Evolutionary conservation across 2,888 invertebrate species (phyloP), one percentile per base, ranked within the genome.

Genomic region (Acanthococcus lagerstroemiae): DNA sequence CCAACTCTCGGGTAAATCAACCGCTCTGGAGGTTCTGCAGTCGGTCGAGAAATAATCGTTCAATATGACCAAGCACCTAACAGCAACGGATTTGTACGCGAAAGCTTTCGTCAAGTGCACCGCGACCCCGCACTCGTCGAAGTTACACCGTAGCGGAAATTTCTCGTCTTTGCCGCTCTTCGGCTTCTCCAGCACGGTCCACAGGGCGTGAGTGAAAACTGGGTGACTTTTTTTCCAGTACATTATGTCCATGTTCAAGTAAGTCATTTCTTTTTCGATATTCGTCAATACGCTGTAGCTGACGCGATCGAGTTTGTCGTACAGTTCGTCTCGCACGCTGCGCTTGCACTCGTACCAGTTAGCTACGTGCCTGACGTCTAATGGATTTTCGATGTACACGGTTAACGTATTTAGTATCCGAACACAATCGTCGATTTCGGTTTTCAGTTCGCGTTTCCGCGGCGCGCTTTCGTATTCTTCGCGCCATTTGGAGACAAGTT

Each of bases 1-100:
- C 12, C 52, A 26, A 9, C 30, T 46, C 24, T 48, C 50, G 1
- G 46, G 26, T 15, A 46, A 12, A 6, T 73, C 70, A 1, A 79
- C 78, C 30, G 75, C 73, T n/a, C 71, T 69, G 63, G 73, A 77
- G 3, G 77, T 75, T 1, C 67, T 68, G 55, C 76, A 75, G 15
- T 73, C 73, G 66, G 79, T 83, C 21, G 84, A 84, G 44, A 82
- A 78, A 69, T 84, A 79, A 69, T 86, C 85, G 60, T 83, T 79
- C 72, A 79, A 76, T 0, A 81, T 77, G 69, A 80, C 77, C 0
- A 83, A 78, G 0, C 80, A 82, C 22, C 84, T 76, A 9, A 84
- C 79, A 21, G 81, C 81, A 12, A 81, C 78, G 22, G 78, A 76
- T 1, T 78, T 76, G 0, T 79, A 79, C 46, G 81, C 79, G n/a